These are phyloP conservation scores for Symphodus melops DNA, from an alignment of 2,113 vertebrate species.

Conservation along the genomic window DNA sequence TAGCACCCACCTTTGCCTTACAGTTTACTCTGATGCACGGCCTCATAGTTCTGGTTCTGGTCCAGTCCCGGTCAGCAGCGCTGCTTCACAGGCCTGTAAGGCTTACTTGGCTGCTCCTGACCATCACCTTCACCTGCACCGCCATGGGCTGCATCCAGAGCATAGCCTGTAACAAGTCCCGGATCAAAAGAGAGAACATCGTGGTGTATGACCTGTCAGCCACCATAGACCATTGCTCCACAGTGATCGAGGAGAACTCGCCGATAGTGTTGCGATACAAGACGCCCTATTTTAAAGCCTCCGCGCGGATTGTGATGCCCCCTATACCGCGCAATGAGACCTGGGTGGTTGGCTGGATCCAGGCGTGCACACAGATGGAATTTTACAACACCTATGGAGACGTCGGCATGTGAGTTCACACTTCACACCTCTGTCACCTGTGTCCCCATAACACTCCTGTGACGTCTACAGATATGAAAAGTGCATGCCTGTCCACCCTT, in stretches of 20 bases:
- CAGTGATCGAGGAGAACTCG: slow-evolving; percentile 95
- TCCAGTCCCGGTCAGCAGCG: slow-evolving; percentile 58
- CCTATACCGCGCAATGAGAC: slow-evolving; percentile 93
- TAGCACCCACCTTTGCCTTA: slow-evolving; percentile 67
- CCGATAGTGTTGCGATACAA: slow-evolving; percentile 97
- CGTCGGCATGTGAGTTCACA: slow-evolving; percentile 90
- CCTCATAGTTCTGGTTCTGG: slow-evolving; percentile 52
- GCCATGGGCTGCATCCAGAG: slow-evolving; percentile 97
- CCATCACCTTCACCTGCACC: slow-evolving; percentile 64
- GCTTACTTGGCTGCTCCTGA: slow-evolving; percentile 65
- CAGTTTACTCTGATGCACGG: slow-evolving; percentile 61
- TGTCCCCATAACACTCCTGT: not conserved
- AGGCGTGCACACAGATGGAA: slow-evolving; percentile 98
- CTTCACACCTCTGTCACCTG: slow-evolving; percentile 54
- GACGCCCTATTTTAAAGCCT: slow-evolving; percentile 97
- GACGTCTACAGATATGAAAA: slow-evolving; percentile 2
- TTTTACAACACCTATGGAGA: slow-evolving; percentile 98
- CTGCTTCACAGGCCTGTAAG: slow-evolving; percentile 47
- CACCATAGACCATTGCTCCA: slow-evolving; percentile 94
- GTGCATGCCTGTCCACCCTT: not conserved
- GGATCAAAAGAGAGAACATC: slow-evolving; percentile 94
- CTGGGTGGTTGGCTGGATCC: slow-evolving; percentile 98
- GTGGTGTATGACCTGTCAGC: slow-evolving; percentile 95
- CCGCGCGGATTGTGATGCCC: slow-evolving; percentile 93
- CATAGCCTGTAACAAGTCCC: slow-evolving; percentile 96